Conservation (phyloP, 2,113 vertebrate species). For the Paraplagusia blochii region DNA sequence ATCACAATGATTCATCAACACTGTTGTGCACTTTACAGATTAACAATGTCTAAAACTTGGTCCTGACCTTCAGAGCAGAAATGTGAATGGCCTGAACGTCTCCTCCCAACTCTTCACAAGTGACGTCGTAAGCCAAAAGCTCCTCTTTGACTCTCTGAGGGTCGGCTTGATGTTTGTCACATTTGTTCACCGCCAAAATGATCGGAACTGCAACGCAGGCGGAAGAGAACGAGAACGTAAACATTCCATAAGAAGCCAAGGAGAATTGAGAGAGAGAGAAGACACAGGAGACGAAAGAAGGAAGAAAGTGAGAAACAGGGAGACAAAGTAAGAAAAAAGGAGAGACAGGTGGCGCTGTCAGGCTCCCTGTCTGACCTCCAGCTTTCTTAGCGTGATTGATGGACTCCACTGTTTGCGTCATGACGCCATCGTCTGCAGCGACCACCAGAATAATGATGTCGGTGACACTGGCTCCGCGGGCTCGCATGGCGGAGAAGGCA, state of each 20-base stretch:
- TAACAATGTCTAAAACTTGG: not conserved
- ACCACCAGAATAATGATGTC: constrained; percentile 93
- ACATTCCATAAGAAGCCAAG: too few species aligned
- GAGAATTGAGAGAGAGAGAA: not conserved
- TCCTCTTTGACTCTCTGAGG: constrained; percentile 86
- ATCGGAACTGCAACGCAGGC: constrained; percentile 80
- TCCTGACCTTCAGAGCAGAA: constrained; percentile 84
- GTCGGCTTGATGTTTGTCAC: constrained; percentile 87
- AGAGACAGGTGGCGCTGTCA: not conserved
- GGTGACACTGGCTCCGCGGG: constrained; percentile 85
- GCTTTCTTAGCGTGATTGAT: constrained; percentile 87
- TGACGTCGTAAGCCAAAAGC: constrained; percentile 82
- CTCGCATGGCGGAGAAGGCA: constrained; percentile 93
- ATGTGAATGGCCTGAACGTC: constrained; percentile 89
- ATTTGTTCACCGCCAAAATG: constrained; percentile 94
- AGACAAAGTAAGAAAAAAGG: not conserved
- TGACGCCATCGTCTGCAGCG: constrained; percentile 96
- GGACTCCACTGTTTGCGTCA: constrained; percentile 93
- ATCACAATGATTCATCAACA: not conserved
- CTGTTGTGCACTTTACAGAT: not conserved
- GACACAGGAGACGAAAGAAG: not conserved
- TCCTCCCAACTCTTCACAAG: constrained; percentile 93
- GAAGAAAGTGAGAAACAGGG: too few species aligned
- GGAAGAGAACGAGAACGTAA: not conserved
- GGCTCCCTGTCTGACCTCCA: constrained; percentile 78